Evolutionary conservation across 2,797 vertebrate genomes (phyloP), one percentile per base, ranked within the genome.

Genomic region (Cossypha polioptera): DNA sequence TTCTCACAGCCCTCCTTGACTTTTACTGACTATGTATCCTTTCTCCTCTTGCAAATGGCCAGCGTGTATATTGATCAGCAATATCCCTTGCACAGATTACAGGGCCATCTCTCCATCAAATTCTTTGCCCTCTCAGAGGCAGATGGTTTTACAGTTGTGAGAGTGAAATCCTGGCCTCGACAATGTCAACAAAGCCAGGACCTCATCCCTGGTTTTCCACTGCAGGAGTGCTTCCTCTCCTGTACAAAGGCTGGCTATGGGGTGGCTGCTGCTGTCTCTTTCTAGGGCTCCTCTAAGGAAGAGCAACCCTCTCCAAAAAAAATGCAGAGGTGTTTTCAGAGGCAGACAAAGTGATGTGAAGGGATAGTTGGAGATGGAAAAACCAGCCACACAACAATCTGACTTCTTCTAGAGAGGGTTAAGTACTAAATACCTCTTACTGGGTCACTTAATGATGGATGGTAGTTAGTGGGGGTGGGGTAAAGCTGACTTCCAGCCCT

Each of bases 401-500:
- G 96, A 94, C 94, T 96, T 95, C 88, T 91, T 92, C 94, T 91
- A 92, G 90, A 96, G 92, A 92, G 96, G 86, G 94, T 95, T 93
- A 92, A 96, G 95, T 81, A 95, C 94, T 94, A 94, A 96, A 88
- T 97, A 90, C 94, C 93, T 96, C 91, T 95, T 96, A 97, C 82
- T 95, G 96, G 95, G 95, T 97, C 96, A 96, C 92, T 96, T 94
- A 95, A 96, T 94, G 97, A 96, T 95, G 93, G 95, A 96, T 96
- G 91, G 93, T 96, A 76, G 96, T 91, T 95, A 84, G 95, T 92
- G 93, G 97, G 94, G 94, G 96, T 94, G 94, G 97, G 95, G 92
- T 94, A 95, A 96, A 97, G 95, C 97, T 97, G 97, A 97, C 97
- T 97, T 97, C 96, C 95, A 97, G 96, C 96, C 96, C 97, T 95